Percentiles rank a stretch among this genome's conserved stretches.
Evolutionary conservation across 2,113 vertebrate species (phyloP).

Genomic region (Prinia subflava): DNA sequence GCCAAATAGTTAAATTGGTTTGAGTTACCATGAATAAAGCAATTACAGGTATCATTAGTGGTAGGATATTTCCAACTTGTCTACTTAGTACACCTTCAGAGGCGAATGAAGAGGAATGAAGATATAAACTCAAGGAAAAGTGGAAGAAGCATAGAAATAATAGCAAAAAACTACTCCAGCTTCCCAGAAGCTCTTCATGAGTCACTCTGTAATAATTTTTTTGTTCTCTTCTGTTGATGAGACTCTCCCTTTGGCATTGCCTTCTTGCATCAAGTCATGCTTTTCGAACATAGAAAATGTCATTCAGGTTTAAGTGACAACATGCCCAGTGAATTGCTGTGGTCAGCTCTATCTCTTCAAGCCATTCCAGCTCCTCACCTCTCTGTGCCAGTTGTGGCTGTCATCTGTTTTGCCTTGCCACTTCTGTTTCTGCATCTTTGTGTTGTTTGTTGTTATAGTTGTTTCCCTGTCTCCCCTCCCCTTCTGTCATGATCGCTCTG

Average conservation of each 20-base stretch:
- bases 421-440: neutral
- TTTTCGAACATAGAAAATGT: neutral
- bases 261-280: neutral
- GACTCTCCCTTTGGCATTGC: neutral
- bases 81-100: neutral
- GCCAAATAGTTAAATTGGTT: neutral
- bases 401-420: neutral
- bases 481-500: rapidly evolving
- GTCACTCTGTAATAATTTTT: neutral
- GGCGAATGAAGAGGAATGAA: neutral
- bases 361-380: neutral
- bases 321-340: rapidly evolving
- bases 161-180: rapidly evolving
- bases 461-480: rapidly evolving
- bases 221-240: neutral
- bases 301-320: neutral
- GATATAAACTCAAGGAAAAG: neutral
- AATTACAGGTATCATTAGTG: neutral
- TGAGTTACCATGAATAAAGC: neutral
- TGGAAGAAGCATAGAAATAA: neutral
- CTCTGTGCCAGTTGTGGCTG: neutral
- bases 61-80: neutral
- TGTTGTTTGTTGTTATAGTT: neutral
- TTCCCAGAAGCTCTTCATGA: neutral
- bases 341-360: neutral